Percentiles rank a stretch among this genome's conserved stretches.
Conservation (phyloP, 2,888 invertebrate species). For the Tachina fera region DNA sequence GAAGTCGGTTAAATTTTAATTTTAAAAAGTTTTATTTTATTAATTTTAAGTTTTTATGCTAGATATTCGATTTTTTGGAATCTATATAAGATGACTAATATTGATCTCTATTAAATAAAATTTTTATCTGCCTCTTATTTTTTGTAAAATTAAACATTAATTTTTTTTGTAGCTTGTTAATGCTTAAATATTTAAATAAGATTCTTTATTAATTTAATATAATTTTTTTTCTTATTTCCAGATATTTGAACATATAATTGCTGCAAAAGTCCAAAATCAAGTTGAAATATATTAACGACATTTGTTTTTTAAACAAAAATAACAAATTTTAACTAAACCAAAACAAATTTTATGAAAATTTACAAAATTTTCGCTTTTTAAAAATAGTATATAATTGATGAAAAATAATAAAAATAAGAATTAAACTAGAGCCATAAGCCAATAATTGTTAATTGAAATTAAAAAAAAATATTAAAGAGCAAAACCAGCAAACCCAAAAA, state of each 20-base stretch:
- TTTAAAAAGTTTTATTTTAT: no score
- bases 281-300: constrained; percentile 8
- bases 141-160: no score
- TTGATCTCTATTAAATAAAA: no score
- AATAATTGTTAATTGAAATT: constrained; percentile 59
- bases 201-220: no score
- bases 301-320: not conserved
- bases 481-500: constrained; percentile 81
- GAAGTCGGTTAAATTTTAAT: no score
- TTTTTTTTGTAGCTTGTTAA: no score
- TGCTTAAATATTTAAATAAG: no score
- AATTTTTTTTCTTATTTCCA: constrained; percentile 25
- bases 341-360: constrained; percentile 61
- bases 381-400: constrained; percentile 62
- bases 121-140: no score
- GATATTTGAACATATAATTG: constrained; percentile 1
- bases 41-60: no score
- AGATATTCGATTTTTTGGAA: no score
- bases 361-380: constrained; percentile 71
- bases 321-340: constrained; percentile 47
- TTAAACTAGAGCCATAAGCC: constrained; percentile 69
- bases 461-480: constrained; percentile 73
- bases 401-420: constrained; percentile 58
- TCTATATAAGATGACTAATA: no score
- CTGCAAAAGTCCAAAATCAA: constrained; percentile 5